phyloP scores from a whole-genome alignment of 2,113 vertebrate genomes.

The Oxygymnocypris stewartii region DNA sequence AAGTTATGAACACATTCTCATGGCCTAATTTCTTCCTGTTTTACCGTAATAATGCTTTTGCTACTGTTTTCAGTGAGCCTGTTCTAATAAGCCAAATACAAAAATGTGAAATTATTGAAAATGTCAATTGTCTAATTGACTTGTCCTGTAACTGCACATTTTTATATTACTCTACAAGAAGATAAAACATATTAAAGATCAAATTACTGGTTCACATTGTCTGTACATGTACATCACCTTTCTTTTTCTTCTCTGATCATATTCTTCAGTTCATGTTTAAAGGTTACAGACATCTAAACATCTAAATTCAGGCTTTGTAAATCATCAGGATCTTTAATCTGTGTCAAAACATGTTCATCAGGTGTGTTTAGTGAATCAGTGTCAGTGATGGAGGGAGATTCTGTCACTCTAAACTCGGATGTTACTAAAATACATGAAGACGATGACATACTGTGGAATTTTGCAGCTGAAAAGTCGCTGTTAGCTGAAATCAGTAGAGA shows the following conservation, averaged over 20 bases:
- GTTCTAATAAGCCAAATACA: background rate
- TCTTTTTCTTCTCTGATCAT: background rate
- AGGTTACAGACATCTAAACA: background rate
- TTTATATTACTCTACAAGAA: no score
- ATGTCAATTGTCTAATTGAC: no score
- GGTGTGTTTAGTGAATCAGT: background rate
- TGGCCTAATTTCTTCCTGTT: background rate
- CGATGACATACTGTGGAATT: background rate
- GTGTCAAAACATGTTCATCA: background rate
- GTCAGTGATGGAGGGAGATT: background rate
- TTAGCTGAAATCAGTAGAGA: background rate
- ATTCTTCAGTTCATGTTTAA: background rate
- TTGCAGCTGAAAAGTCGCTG: background rate
- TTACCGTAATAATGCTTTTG: background rate
- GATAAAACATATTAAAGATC: no score
- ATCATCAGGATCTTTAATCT: background rate
- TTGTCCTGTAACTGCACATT: no score
- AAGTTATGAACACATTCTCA: background rate
- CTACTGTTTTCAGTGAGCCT: background rate
- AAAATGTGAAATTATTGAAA: background rate
- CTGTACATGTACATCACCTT: no score
- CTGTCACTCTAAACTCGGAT: background rate
- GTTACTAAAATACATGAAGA: background rate
- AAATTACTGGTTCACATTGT: no score
- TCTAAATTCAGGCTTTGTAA: background rate